phyloP scores from a whole-genome alignment of 2,797 vertebrate species.

The Picus viridis region DNA sequence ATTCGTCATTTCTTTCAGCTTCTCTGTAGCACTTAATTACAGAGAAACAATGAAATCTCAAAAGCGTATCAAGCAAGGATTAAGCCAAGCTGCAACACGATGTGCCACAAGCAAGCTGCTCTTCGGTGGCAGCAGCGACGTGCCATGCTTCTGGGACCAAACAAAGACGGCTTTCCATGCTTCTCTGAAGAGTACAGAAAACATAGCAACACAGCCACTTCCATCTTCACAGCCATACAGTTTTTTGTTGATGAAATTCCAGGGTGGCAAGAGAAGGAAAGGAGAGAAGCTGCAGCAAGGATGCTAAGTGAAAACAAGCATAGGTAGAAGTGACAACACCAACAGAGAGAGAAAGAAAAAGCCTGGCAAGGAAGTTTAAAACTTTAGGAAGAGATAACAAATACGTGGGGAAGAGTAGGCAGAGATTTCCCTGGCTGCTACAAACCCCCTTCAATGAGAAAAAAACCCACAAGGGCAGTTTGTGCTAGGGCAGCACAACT shows the following conservation, averaged over 20 bases:
- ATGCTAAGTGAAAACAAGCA: background rate
- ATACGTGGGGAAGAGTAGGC: accelerated
- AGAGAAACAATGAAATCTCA: constrained; percentile 63
- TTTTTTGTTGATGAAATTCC: background rate
- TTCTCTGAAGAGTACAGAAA: background rate
- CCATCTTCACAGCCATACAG: background rate
- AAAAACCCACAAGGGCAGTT: background rate
- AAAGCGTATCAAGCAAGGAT: constrained; percentile 50
- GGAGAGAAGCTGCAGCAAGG: background rate
- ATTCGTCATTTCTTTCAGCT: constrained; percentile 60
- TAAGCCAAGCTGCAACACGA: constrained; percentile 46
- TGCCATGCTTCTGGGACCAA: background rate
- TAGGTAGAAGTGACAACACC: background rate
- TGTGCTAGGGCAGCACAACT: background rate
- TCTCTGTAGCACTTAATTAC: constrained; percentile 55
- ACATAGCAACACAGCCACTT: background rate
- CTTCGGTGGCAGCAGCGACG: background rate
- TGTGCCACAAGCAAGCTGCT: constrained; percentile 60
- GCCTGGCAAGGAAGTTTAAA: background rate
- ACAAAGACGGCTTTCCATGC: background rate
- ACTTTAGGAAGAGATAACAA: background rate
- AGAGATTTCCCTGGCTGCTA: background rate
- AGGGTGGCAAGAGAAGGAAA: background rate
- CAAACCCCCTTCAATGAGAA: background rate
- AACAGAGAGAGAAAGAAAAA: background rate